Evolutionary conservation across 2,888 invertebrate species (phyloP).

Genomic region (Athrips mouffetella): DNA sequence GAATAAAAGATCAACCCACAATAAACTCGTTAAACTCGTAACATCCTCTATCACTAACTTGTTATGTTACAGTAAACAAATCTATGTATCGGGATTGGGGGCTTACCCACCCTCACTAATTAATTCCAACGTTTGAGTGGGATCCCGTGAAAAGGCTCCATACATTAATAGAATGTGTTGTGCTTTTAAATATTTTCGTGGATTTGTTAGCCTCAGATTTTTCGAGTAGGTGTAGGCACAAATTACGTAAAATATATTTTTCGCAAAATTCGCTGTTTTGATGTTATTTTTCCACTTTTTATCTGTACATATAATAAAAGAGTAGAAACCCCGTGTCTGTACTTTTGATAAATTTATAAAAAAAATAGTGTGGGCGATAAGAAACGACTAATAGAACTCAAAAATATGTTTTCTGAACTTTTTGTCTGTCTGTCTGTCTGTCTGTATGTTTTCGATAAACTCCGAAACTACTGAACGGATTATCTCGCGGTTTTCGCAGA

Average conservation of each 20-base stretch:
- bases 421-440: too few species aligned
- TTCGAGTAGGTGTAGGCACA: not conserved
- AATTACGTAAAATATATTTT: not conserved
- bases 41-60: not conserved
- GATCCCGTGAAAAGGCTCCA: constrained; percentile 5
- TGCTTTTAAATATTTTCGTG: not conserved
- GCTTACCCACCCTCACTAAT: not conserved
- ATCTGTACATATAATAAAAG: too few species aligned
- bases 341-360: too few species aligned
- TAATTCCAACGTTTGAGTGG: constrained; percentile 7
- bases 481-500: too few species aligned
- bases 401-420: too few species aligned
- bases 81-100: not conserved
- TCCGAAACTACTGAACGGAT: too few species aligned
- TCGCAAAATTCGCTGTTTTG: too few species aligned
- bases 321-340: too few species aligned
- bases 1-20: not conserved
- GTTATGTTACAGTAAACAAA: not conserved
- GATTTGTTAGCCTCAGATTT: not conserved
- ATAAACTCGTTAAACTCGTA: not conserved
- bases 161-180: not conserved
- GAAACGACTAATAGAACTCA: too few species aligned
- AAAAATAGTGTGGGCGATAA: too few species aligned
- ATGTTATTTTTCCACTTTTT: too few species aligned
- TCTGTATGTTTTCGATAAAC: too few species aligned